Conservation (phyloP, 2,888 invertebrate species). For the Notocelia uddmanniana region DNA sequence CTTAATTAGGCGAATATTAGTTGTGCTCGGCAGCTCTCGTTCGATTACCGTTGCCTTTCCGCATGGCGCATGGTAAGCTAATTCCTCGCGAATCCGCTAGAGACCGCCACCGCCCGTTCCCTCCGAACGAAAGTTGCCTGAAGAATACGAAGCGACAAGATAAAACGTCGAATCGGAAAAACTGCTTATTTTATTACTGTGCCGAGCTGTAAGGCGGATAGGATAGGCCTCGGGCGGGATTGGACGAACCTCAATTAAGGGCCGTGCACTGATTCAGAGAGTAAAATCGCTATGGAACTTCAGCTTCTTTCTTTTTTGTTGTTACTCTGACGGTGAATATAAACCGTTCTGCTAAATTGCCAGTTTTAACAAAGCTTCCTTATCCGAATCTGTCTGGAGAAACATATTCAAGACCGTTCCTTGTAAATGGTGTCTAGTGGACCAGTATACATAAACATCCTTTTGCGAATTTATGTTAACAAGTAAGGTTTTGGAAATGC, state of each 20-base stretch:
- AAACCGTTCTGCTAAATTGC: not conserved
- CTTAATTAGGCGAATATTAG: slow-evolving; percentile 27
- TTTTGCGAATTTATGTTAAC: slow-evolving; percentile 37
- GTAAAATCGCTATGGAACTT: slow-evolving; percentile 35
- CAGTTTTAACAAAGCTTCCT: slow-evolving; percentile 27
- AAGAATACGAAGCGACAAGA: slow-evolving; percentile 78
- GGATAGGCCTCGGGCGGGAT: slow-evolving; percentile 67
- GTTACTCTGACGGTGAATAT: not conserved
- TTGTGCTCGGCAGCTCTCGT: not conserved
- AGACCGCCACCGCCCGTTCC: slow-evolving; percentile 68
- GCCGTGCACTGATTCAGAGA: slow-evolving; percentile 37
- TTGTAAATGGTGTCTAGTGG: slow-evolving; percentile 28
- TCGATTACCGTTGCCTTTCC: slow-evolving; percentile 19
- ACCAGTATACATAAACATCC: slow-evolving; percentile 33
- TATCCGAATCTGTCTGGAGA: slow-evolving; percentile 27
- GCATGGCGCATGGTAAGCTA: slow-evolving; percentile 56
- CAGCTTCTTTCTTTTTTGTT: slow-evolving; percentile 15
- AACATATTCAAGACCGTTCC: slow-evolving; percentile 26
- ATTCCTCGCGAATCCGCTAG: slow-evolving; percentile 63
- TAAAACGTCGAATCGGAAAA: slow-evolving; percentile 80
- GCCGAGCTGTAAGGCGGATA: slow-evolving; percentile 70
- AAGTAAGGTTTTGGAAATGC: slow-evolving; percentile 26
- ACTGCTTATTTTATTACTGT: slow-evolving; percentile 83
- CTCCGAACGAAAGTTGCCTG: slow-evolving; percentile 67
- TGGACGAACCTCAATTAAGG: slow-evolving; percentile 46